phyloP scores from a whole-genome alignment of 2,113 vertebrate genomes.

The Ancistrus triradiatus region DNA sequence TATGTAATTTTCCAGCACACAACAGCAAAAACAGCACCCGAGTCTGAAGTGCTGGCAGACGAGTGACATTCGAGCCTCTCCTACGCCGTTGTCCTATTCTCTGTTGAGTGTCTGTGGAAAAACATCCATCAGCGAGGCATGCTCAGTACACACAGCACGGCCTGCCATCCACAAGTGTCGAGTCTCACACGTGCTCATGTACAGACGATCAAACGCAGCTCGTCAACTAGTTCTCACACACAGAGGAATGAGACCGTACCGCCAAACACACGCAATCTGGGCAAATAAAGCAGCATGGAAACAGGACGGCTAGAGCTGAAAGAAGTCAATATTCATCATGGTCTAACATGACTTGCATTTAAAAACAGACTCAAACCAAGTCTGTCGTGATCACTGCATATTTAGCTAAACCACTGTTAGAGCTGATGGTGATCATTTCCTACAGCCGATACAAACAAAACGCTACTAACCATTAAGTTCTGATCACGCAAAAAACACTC shows the following conservation, averaged over 20 bases:
- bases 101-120: slow-evolving; percentile 40
- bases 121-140: slow-evolving; percentile 59
- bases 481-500: too few relatives aligned
- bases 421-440: too few relatives aligned
- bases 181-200: slow-evolving; percentile 7
- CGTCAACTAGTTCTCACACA: slow-evolving; percentile 60
- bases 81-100: slow-evolving; percentile 25
- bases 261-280: not conserved
- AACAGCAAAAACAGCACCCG: slow-evolving; percentile 9
- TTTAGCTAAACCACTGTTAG: too few relatives aligned
- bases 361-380: too few relatives aligned
- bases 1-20: slow-evolving; percentile 51
- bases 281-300: slow-evolving; percentile 17
- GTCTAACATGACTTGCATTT: too few relatives aligned
- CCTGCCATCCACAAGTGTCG: slow-evolving; percentile 19
- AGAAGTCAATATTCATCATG: too few relatives aligned
- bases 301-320: slow-evolving; percentile 4
- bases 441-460: too few relatives aligned
- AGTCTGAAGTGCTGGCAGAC: slow-evolving; percentile 40
- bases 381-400: too few relatives aligned
- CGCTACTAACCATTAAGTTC: too few relatives aligned
- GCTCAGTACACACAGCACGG: slow-evolving; percentile 21
- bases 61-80: slow-evolving; percentile 50
- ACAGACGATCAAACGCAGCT: slow-evolving; percentile 33
- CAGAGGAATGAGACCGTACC: slow-evolving; percentile 14